phyloP scores from a whole-genome alignment of 2,113 vertebrate species.

The Cyphomyrus discorhynchus region DNA sequence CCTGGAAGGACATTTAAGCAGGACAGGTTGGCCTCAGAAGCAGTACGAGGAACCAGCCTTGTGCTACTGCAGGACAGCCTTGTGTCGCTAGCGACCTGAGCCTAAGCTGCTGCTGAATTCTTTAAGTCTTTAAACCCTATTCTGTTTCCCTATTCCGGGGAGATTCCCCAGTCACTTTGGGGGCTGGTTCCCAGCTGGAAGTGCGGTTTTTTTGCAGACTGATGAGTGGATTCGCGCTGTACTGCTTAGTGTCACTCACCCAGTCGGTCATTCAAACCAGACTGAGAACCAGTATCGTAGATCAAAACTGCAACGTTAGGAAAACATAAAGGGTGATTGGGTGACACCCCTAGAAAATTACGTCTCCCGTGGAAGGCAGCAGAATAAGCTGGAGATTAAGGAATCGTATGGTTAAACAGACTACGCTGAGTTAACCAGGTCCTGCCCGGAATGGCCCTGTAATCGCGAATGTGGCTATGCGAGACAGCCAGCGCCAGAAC shows the following conservation, averaged over 20 bases:
- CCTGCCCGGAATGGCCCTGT: neutral
- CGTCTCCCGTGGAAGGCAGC: neutral
- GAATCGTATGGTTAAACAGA: neutral
- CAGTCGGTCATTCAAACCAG: neutral
- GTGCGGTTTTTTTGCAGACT: neutral
- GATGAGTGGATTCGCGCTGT: neutral
- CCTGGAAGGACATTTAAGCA: neutral
- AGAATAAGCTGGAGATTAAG: neutral
- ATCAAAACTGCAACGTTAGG: neutral
- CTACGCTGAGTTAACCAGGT: neutral
- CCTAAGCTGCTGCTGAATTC: neutral
- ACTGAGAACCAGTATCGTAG: neutral
- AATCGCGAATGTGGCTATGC: neutral
- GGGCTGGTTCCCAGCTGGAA: neutral
- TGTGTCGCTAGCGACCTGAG: neutral
- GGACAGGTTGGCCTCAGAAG: neutral
- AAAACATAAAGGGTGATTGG: neutral
- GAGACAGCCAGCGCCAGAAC: neutral
- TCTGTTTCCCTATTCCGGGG: neutral
- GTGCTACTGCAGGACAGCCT: neutral
- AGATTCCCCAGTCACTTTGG: neutral
- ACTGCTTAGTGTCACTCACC: neutral
- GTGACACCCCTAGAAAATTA: neutral
- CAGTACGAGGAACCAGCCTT: neutral
- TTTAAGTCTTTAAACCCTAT: neutral